Base-by-base conservation (phyloP, 2,797 vertebrate species). In the Eutrigla gurnardus region DNA sequence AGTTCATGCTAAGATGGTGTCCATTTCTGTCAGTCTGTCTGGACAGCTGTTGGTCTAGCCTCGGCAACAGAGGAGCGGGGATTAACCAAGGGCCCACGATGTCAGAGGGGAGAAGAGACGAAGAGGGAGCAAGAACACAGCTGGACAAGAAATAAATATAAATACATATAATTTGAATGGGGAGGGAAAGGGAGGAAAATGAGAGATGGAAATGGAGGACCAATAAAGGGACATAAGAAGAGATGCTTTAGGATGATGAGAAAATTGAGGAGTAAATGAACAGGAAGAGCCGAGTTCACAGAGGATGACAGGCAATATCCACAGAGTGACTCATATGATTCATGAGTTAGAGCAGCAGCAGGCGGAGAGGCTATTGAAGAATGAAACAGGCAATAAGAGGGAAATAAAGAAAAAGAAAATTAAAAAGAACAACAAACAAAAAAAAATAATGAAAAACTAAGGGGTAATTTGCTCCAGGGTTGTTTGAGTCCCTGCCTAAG, bases 401-500 rank as follows among this genome's bases (percentile, higher is more conserved):
- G 50, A 83, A 86, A 87, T 42, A 79, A 72, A 86, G 68, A 80
- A 73, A 25, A 81, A 64, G 4, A 59, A 74, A 66, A 66, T 37
- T 25, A 25, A 25, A 25, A 25, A 25, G 25, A 25, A 25, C 25
- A 25, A 25, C 25, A 25, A 25, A 25, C 1, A 25, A 25, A 25
- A 25, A 25, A 25, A 25, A 25, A 25, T 1, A 25, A 25, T 25
- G 25, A 25, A 25, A 25, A 25, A 25, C 25, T 25, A 25, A 25
- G 71, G 65, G 65, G 71, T 72, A 70, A 78, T 88, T 71, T 81
- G 77, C 82, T 80, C 67, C 59, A 59, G 81, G 82, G 79, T 73
- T 84, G 68, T 84, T 86, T 87, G 75, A 86, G 83, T 82, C 76
- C 63, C n/a, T 75, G 80, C 72, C 77, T 78, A 83, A 80, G 83